phyloP scores from a whole-genome alignment of 2,888 invertebrate species.

The Agrotis segetum region DNA sequence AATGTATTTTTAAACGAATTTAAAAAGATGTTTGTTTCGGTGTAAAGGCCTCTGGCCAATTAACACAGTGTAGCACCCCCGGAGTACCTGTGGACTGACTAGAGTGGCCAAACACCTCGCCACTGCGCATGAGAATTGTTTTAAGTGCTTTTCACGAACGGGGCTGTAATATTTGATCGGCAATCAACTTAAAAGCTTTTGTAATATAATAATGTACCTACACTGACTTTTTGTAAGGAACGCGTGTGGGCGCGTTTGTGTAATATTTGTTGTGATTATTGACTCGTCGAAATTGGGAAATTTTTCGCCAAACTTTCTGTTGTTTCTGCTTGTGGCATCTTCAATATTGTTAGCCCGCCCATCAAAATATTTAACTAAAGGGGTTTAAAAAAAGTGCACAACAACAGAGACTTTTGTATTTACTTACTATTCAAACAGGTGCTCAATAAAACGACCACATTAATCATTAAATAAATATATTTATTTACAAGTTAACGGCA shows the following conservation, averaged over 20 bases:
- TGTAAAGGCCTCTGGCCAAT: conserved; percentile 73
- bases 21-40: conserved; percentile 74
- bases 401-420: background rate
- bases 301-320: conserved; percentile 10
- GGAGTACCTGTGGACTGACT: conserved; percentile 49
- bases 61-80: conserved; percentile 69
- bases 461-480: conserved; percentile 91
- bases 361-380: background rate
- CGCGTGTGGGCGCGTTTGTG: conserved; percentile 33
- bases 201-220: conserved; percentile 63
- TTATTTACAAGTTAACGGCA: conserved; percentile 89
- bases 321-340: background rate
- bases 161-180: conserved; percentile 73
- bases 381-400: background rate
- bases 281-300: conserved; percentile 35
- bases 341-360: background rate
- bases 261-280: conserved; percentile 52
- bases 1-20: conserved; percentile 85
- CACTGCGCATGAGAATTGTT: conserved; percentile 70
- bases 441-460: conserved; percentile 76
- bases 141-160: conserved; percentile 75
- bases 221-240: conserved; percentile 49
- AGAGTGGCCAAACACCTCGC: conserved; percentile 49
- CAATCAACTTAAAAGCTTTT: conserved; percentile 70
- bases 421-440: background rate